Evolutionary conservation across 2,888 invertebrate genomes (phyloP), one percentile per base, ranked within the genome.

Genomic region (Tetragnatha montana): DNA sequence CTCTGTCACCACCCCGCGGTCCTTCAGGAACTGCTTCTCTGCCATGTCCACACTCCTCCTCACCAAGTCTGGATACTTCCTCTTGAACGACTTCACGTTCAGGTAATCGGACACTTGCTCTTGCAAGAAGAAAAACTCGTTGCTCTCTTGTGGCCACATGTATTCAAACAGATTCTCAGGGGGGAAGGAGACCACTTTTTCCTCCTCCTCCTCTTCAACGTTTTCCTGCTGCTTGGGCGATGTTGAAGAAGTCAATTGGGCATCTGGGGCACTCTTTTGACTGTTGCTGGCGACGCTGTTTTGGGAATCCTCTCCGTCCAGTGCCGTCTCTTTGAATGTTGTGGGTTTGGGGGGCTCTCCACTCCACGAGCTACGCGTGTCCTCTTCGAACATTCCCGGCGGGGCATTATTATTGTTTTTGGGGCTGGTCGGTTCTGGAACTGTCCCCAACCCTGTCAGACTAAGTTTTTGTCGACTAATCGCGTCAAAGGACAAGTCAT

Each of bases 61-160:
- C 92, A 96, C 95, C 83, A 97, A 93, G 93, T 97, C 97, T n/a
- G 97, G 96, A 94, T 98, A 98, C 93, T 98, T 98, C 91, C 99
- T 95, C 93, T 99, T 99, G 94, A 99, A 99, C 88, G 98, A 98
- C 93, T 98, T 98, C 60, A 99, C 97, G 70, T 97, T 97, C 91
- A 99, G 95, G 94, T 97, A 98, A 93, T 98, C 97, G 0, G 98
- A 97, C 91, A 99, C 96, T 93, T 97, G 99, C 93, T 99, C 99
- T 94, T 99, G 98, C 89, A 99, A 78, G 8, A 91, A 73, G 70
- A 75, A 91, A 19, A 87, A 91, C 12, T 91, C 91, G 0, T 91
- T 91, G 22, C 80, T 89, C 12, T 91, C 91, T 60, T 95, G 95
- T 8, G 97, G 97, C 99, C 99, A 99, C 92, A 96, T 96, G 93